Percentiles rank a stretch among this genome's conserved stretches.
Evolutionary conservation across 2,888 invertebrate species (phyloP).

Genomic region (Erpobdella octoculata): DNA sequence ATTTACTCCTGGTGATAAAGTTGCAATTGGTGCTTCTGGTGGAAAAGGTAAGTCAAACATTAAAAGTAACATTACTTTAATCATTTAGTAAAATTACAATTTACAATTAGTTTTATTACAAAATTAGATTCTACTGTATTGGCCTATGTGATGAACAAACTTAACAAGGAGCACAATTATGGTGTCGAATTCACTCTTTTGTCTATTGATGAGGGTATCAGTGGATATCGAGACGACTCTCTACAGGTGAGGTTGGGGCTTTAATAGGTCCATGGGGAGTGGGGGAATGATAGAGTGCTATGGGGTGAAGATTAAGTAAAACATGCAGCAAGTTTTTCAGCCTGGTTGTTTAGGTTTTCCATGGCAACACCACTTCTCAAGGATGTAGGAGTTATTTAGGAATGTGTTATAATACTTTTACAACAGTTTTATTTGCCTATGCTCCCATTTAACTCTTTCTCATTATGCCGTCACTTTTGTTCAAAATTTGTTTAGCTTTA

Average conservation of each 20-base stretch:
- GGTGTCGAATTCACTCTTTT: constrained; percentile 78
- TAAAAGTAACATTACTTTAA: neutral
- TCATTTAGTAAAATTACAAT: neutral
- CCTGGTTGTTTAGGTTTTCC: neutral
- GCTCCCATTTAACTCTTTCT: no score
- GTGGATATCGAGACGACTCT: constrained; percentile 83
- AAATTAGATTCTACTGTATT: constrained; percentile 84
- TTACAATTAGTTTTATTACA: neutral
- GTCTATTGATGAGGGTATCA: constrained; percentile 97
- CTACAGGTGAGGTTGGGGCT: no score
- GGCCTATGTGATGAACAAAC: constrained; percentile 79
- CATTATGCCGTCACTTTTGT: no score
- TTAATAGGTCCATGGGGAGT: no score
- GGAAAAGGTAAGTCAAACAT: constrained; percentile 51
- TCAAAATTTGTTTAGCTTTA: no score
- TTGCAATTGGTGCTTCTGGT: constrained; percentile 76
- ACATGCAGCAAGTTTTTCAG: neutral
- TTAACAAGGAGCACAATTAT: constrained; percentile 84
- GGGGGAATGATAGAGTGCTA: no score
- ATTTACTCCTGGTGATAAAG: constrained; percentile 73
- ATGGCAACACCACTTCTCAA: no score
- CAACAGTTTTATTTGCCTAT: no score
- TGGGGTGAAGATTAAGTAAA: neutral
- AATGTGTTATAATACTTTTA: no score
- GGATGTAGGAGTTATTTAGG: no score